Conservation (phyloP, 2,888 invertebrate genomes). For the Eurytoma adleriae region DNA sequence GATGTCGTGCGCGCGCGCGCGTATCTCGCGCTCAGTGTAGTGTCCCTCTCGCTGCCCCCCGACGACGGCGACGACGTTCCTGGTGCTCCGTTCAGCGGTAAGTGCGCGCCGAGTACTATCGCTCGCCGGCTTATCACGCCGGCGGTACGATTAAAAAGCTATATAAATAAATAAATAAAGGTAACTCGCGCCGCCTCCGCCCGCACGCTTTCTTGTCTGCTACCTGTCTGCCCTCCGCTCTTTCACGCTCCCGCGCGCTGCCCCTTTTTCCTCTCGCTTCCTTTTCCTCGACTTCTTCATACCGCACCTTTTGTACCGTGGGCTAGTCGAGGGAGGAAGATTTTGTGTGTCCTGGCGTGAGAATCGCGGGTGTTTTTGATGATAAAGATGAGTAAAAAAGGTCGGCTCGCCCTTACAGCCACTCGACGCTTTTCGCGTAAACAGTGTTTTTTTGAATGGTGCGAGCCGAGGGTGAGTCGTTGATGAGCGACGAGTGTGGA, state of each 20-base stretch:
- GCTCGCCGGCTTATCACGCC: background rate
- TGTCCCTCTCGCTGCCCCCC: conserved; percentile 63
- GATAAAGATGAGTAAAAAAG: background rate
- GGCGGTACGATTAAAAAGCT: too few species aligned
- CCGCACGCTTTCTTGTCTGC: conserved; percentile 32
- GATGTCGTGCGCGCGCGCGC: conserved; percentile 26
- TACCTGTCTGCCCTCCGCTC: background rate
- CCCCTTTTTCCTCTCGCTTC: background rate
- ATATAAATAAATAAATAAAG: background rate
- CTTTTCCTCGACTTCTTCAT: background rate
- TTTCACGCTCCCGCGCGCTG: conserved; percentile 8
- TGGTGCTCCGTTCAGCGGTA: conserved; percentile 72
- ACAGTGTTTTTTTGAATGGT: background rate
- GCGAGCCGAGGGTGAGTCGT: background rate
- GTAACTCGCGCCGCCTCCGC: conserved; percentile 60
- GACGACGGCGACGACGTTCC: conserved; percentile 73
- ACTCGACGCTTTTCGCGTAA: background rate
- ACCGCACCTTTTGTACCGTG: too few species aligned
- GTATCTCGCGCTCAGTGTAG: conserved; percentile 39
- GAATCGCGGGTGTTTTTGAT: background rate
- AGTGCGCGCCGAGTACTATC: conserved; percentile 58
- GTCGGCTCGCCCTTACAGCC: background rate
- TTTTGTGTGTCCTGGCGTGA: background rate
- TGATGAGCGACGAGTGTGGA: background rate
- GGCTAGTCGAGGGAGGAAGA: background rate